Percentiles rank a stretch among this genome's conserved stretches.
phyloP scores from a whole-genome alignment of 92 coral and sea anemone species.

The Plumapathes pennacea region DNA sequence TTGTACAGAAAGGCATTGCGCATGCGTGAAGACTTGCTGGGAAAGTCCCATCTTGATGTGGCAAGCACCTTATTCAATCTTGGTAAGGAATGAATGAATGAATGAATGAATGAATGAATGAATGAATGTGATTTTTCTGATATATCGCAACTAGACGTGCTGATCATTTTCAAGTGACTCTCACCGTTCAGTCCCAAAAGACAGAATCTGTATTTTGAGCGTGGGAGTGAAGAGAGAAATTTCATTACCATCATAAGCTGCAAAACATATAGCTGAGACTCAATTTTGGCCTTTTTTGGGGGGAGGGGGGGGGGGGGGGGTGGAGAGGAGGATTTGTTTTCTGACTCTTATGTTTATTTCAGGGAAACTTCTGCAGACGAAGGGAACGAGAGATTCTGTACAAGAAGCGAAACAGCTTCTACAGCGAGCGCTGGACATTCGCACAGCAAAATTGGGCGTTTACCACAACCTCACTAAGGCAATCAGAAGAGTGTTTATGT shows the following conservation, averaged over 20 bases:
- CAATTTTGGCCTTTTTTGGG: too few species aligned
- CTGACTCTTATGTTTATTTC: neutral
- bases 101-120: too few species aligned
- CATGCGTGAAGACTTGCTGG: conserved; percentile 87
- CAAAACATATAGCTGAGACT: neutral
- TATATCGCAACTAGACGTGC: too few species aligned
- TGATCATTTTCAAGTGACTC: too few species aligned
- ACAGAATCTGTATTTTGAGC: too few species aligned
- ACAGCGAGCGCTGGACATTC: conserved; percentile 90
- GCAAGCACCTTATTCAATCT: conserved; percentile 85
- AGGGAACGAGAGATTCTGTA: conserved; percentile 72
- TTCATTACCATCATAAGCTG: neutral
- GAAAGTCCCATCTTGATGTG: conserved; percentile 71
- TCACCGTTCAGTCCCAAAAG: too few species aligned
- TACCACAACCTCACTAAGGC: conserved; percentile 73
- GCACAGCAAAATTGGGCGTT: conserved; percentile 80
- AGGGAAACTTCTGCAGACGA: conserved; percentile 82
- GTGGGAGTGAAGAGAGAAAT: too few species aligned
- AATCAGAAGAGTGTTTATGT: conserved; percentile 74
- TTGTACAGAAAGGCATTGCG: conserved; percentile 77
- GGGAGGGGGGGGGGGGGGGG: too few species aligned
- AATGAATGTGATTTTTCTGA: too few species aligned
- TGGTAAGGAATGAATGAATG: too few species aligned
- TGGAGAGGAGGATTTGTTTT: too few species aligned
- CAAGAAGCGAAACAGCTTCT: conserved; percentile 69